Evolutionary conservation across 2,888 invertebrate species (phyloP), one percentile per base, ranked within the genome.

Genomic region (Eurois occulta): DNA sequence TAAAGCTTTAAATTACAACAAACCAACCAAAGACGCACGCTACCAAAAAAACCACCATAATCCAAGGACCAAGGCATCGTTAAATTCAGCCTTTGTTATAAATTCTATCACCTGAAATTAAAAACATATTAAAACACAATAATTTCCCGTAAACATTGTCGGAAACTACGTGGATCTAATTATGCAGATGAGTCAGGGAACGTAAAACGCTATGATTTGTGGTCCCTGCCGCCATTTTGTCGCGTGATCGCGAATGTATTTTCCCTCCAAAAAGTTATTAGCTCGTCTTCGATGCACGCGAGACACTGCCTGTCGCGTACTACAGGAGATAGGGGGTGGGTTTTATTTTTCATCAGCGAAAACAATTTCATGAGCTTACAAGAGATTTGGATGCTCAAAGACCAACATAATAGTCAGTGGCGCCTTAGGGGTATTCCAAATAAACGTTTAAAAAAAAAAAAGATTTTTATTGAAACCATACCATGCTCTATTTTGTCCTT

Each of bases 271-370:
- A 87, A 92, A 93, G 87, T 85, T 82, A 85, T 88, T 89, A 91
- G 89, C 82, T 85, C 84, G 88, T 89, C 88, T 89, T 90, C 85
- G 84, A 84, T 81, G 84, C 96, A 96, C 96, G 96, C 92, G 72
- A 95, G 96, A 95, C 93, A 96, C 95, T 87, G 90, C 96, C 96
- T 92, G 96, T 92, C 94, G 87, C 96, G 73, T 93, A 92, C 92
- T 84, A 83, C 28, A 77, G 82, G 95, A 94, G 95, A 73, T 66
- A 72, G 81, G 35, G 35, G 10, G 2, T 13, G 1, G 6, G 28
- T 32, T 71, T 71, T 28, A n/a, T 38, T 58, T 62, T 58, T 68
- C 11, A 62, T 48, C 28, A 1, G 4, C 13, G n/a, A 38, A 28
- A 24, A 28, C 3, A 18, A 16, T 41, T 48, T 28, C 8, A 3